Conservation (phyloP, 2,888 invertebrate genomes). For the Agrotis puta region DNA sequence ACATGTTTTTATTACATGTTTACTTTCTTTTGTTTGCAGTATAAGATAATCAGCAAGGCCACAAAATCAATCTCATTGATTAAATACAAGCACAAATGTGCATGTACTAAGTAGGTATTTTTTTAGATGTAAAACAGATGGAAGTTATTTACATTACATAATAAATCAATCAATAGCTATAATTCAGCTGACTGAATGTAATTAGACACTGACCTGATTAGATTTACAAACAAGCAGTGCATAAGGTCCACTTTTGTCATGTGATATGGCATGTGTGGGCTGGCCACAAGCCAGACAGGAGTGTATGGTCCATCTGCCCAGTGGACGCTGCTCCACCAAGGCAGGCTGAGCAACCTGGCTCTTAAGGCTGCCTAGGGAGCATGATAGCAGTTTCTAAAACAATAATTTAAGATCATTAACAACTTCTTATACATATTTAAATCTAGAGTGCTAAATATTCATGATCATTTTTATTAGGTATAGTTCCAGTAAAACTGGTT, state of each 20-base stretch:
- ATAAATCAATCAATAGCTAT: slow-evolving; percentile 25
- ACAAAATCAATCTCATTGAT: slow-evolving; percentile 32
- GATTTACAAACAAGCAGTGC: slow-evolving; percentile 91
- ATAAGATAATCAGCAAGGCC: slow-evolving; percentile 34
- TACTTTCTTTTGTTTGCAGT: slow-evolving; percentile 48
- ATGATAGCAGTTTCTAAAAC: slow-evolving; percentile 89
- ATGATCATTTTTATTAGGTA: slow-evolving; percentile 27
- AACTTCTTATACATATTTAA: slow-evolving; percentile 4
- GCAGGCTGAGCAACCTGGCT: slow-evolving; percentile 91
- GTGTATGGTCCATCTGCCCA: slow-evolving; percentile 92
- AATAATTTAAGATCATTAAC: slow-evolving; percentile 24
- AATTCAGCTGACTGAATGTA: slow-evolving; percentile 40
- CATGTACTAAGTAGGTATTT: slow-evolving; percentile 11
- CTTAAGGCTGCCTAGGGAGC: slow-evolving; percentile 86
- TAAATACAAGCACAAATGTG: slow-evolving; percentile 15
- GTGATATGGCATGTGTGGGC: slow-evolving; percentile 92
- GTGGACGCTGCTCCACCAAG: slow-evolving; percentile 88
- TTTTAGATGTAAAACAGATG: slow-evolving; percentile 35
- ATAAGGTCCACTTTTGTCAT: slow-evolving; percentile 82
- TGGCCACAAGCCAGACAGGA: slow-evolving; percentile 92
- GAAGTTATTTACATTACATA: slow-evolving; percentile 23
- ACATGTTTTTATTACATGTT: slow-evolving; percentile 18
- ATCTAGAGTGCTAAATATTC: slow-evolving; percentile 35
- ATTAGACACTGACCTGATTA: slow-evolving; percentile 88
- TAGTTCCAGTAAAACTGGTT: slow-evolving; percentile 47